Conservation (phyloP, 2,888 invertebrate genomes). For the Drosophila mimetica region DNA sequence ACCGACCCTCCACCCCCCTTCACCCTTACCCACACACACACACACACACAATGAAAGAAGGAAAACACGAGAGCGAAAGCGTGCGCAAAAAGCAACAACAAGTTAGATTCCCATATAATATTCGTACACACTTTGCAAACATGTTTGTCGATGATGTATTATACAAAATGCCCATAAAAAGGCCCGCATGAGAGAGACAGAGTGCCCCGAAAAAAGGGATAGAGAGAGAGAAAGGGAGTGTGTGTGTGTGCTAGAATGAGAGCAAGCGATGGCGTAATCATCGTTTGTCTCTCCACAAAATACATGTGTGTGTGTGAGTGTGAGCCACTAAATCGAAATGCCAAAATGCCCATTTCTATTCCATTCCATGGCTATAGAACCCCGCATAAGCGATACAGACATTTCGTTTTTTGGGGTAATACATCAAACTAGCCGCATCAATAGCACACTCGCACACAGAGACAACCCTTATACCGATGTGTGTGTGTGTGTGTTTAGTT, state of each 20-base stretch:
- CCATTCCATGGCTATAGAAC: constrained; percentile 61
- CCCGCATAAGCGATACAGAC: constrained; percentile 81
- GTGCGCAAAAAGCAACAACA: constrained; percentile 47
- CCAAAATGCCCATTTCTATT: constrained; percentile 81
- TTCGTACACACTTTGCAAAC: constrained; percentile 82
- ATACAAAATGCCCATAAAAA: constrained; percentile 82
- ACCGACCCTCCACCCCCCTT: neutral
- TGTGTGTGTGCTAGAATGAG: constrained; percentile 63
- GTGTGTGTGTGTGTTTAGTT: constrained; percentile 54
- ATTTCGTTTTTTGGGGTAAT: constrained; percentile 81
- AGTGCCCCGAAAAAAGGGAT: constrained; percentile 12
- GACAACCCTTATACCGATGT: constrained; percentile 18
- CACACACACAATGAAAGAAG: constrained; percentile 1
- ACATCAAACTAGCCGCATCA: constrained; percentile 83
- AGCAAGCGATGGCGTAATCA: constrained; percentile 79
- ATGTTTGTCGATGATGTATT: constrained; percentile 84
- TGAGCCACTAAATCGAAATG: constrained; percentile 78
- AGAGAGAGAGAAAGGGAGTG: constrained; percentile 8
- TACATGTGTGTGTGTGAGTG: constrained; percentile 51
- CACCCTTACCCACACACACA: constrained; percentile 8
- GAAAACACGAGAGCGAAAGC: constrained; percentile 64
- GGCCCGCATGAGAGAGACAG: constrained; percentile 81
- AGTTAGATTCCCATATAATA: constrained; percentile 83
- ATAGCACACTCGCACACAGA: constrained; percentile 66
- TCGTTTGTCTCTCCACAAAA: constrained; percentile 71